Evolutionary conservation across 2,888 invertebrate species (phyloP).

Genomic region (Notodromas monacha): DNA sequence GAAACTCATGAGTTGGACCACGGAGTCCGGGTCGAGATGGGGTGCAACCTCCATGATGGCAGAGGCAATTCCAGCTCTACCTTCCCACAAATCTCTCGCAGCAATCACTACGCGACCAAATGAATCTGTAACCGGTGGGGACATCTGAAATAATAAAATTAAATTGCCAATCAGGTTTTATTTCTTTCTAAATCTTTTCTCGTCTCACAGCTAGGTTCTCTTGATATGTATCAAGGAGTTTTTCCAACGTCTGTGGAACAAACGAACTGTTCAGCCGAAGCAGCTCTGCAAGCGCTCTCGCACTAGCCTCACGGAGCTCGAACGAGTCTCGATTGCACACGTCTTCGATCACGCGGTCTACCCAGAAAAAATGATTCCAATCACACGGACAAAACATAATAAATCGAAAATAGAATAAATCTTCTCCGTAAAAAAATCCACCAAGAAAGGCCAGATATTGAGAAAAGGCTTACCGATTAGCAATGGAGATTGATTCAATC

Average conservation of each 20-base stretch:
- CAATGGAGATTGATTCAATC: no score
- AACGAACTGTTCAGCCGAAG: conserved; percentile 22
- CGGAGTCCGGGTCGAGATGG: conserved; percentile 29
- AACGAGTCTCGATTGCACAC: conserved; percentile 46
- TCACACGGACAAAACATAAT: no score
- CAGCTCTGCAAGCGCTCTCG: conserved; percentile 37
- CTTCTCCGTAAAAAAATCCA: no score
- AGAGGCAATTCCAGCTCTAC: conserved; percentile 54
- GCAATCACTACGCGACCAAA: conserved; percentile 60
- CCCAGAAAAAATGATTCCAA: no score
- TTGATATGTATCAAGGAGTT: conserved; percentile 22
- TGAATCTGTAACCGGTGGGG: conserved; percentile 53
- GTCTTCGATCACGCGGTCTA: conserved; percentile 16
- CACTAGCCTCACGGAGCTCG: conserved; percentile 47
- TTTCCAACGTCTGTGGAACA: conserved; percentile 24
- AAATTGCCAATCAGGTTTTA: conserved; percentile 5
- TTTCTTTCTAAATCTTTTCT: not conserved
- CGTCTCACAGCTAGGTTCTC: conserved; percentile 8
- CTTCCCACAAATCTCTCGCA: conserved; percentile 62
- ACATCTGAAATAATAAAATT: conserved; percentile 21
- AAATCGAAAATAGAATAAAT: no score
- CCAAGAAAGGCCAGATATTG: no score
- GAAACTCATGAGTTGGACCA: conserved; percentile 27
- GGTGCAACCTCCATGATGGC: conserved; percentile 45
- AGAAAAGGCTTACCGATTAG: no score